Evolutionary conservation across 2,113 vertebrate genomes (phyloP), one percentile per base, ranked within the genome.

Genomic region (Gopherus flavomarginatus): DNA sequence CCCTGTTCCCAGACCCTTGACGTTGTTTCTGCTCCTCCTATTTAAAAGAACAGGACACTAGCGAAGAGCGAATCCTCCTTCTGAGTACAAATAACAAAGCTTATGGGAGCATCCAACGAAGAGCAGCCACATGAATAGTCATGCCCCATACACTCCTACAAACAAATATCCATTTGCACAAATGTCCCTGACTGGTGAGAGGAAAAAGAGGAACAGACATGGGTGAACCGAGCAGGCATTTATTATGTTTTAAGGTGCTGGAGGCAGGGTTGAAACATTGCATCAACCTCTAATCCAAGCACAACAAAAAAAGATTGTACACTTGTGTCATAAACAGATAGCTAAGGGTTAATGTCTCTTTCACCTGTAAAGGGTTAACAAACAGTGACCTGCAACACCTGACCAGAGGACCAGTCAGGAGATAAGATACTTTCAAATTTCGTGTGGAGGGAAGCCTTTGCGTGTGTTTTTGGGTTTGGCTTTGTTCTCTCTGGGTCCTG

Each of bases 141-240:
- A 10, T 80, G 84, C 77, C 72, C 86, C 79, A 85, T 65, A 91
- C 42, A 65, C 29, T 75, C 94, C 24, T 82, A 87, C 88, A 92
- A 95, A 83, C 11, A 53, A 87, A 85, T 62, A 38, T 26, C 11
- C 3, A 22, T 9, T 56, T 49, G 11, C 81, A 69, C 75, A 93
- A 93, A 49, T 19, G 52, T n/a, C 65, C 82, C 83, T 79, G 81
- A 90, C 86, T 77, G 35, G 69, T 78, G 11, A 5, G 42, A 16
- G 56, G 82, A 86, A 77, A 82, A 54, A 22, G 14, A 69, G 81
- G 56, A 78, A 92, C 92, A 83, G 57, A 21, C 22, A 56, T 0
- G 0, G 85, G 44, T 19, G 90, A 77, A 77, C 5, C 24, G 3
- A 91, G 83, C 8, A 14, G 50, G 94, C 96, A 54, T 52, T 52